Base-by-base conservation (phyloP, 2,888 invertebrate species). In the Phyllotreta cruciferae region DNA sequence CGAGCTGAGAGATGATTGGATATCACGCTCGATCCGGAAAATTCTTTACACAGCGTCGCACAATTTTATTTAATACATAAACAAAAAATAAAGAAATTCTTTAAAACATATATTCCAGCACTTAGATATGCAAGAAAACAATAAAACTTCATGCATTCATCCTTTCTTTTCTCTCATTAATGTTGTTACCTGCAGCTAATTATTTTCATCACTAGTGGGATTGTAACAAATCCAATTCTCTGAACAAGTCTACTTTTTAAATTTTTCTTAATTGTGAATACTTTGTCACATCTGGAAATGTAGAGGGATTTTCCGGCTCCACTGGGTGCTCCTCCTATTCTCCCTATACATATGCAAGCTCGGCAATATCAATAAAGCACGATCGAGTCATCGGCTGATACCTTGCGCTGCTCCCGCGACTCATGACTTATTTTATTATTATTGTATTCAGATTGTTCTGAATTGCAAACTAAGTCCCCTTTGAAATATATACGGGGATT, bases 341-440 rank as follows among this genome's bases (percentile, higher is more conserved):
- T 66, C 66, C 67, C 66, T 66, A 64, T 58, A 57, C 67, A 66
- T 66, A 65, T 60, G 62, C 67, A 66, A 63, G 68, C 67, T 62
- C 53, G 66, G 66, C 71, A 66, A 67, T 69, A 70, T 67, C 71
- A 69, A 71, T 70, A 71, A 70, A 69, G 67, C 67, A 66, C 69
- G 66, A 65, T 70, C 70, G 69, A 67, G 66, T 70, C 66, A 63
- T 60, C 70, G 62, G 24, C 64, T 64, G 69, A 68, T 70, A 67
- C 66, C 60, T 66, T 63, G 58, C 62, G 53, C 63, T 66, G 66
- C 54, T 60, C 53, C 44, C 53, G 42, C 67, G 66, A 71, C 66
- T 67, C 71, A 68, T 70, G 71, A 69, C 71, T 70, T 72, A 71
- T 69, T 72, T 73, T 73, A 73, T 73, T 71, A 73, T 71, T 73